A percentile compares a stretch with the other conserved stretches of the same genome.
These are phyloP conservation scores for Sterna hirundo DNA, from an alignment of 2,113 vertebrate genomes.

Conservation along the genomic window DNA sequence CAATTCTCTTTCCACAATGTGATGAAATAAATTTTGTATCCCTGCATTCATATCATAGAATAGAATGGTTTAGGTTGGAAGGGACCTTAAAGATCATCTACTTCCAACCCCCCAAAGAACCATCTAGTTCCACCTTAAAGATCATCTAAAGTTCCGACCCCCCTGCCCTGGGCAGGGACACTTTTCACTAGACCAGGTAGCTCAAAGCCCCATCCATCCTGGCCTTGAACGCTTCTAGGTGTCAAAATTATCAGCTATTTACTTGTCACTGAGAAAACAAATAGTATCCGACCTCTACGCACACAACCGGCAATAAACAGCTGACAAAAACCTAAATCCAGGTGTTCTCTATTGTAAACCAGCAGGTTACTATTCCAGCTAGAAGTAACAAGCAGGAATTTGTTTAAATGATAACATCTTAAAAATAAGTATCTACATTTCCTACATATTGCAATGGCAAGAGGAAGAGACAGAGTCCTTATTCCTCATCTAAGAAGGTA, in stretches of 20 bases:
- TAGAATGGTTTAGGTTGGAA: background rate
- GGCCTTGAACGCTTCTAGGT: background rate
- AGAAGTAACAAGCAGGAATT: background rate
- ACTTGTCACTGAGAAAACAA: background rate
- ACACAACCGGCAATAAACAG: background rate
- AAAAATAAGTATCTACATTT: background rate
- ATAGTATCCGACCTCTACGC: background rate
- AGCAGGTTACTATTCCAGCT: background rate
- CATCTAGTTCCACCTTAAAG: background rate
- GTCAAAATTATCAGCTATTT: background rate
- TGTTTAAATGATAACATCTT: background rate
- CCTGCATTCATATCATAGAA: background rate
- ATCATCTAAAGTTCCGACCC: background rate
- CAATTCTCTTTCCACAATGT: background rate
- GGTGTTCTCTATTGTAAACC: background rate
- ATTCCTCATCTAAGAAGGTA: too few species aligned
- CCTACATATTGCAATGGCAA: background rate
- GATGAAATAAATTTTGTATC: background rate
- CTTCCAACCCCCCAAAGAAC: background rate
- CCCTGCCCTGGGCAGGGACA: background rate
- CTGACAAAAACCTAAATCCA: background rate
- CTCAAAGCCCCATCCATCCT: background rate
- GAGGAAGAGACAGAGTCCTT: background rate
- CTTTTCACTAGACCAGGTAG: background rate
- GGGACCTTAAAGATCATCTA: background rate